Percentiles rank a stretch among this genome's conserved stretches.
Evolutionary conservation across 2,113 vertebrate species (phyloP).

Genomic region (Ploceus nigricollis): DNA sequence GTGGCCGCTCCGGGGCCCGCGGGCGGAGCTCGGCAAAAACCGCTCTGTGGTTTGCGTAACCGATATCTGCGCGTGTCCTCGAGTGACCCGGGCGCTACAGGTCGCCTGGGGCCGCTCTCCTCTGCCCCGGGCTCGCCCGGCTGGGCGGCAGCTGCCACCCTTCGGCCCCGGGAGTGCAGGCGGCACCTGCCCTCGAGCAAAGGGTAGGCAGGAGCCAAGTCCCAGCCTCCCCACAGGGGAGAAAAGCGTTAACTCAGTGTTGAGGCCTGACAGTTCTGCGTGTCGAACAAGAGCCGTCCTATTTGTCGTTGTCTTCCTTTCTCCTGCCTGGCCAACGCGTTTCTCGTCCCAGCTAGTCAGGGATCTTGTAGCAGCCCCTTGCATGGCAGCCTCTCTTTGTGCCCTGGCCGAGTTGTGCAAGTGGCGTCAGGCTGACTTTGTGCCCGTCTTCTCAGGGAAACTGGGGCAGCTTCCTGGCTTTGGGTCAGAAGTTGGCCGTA

Average conservation of each 20-base stretch:
- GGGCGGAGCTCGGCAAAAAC: neutral
- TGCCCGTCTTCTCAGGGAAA: neutral
- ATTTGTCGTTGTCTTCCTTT: neutral
- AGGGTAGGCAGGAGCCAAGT: accelerated
- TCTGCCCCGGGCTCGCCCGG: neutral
- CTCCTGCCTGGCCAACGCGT: accelerated
- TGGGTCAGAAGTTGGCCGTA: neutral
- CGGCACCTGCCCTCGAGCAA: neutral
- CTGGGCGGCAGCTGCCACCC: neutral
- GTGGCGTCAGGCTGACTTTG: neutral
- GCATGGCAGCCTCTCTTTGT: accelerated
- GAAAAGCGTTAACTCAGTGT: accelerated
- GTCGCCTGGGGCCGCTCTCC: neutral
- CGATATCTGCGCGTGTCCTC: neutral
- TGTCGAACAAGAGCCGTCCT: too few relatives aligned
- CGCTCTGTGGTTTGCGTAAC: slow-evolving; percentile 23
- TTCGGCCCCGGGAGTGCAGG: neutral
- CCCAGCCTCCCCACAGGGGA: accelerated
- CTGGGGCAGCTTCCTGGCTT: neutral
- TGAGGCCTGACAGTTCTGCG: neutral
- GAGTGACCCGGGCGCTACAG: neutral
- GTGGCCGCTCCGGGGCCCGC: neutral
- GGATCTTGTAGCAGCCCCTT: too few relatives aligned
- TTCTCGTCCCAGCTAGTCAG: neutral
- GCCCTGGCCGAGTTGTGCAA: neutral